phyloP scores from a whole-genome alignment of 53 echinoderm and acorn worm species.

The Stichopus horrens region DNA sequence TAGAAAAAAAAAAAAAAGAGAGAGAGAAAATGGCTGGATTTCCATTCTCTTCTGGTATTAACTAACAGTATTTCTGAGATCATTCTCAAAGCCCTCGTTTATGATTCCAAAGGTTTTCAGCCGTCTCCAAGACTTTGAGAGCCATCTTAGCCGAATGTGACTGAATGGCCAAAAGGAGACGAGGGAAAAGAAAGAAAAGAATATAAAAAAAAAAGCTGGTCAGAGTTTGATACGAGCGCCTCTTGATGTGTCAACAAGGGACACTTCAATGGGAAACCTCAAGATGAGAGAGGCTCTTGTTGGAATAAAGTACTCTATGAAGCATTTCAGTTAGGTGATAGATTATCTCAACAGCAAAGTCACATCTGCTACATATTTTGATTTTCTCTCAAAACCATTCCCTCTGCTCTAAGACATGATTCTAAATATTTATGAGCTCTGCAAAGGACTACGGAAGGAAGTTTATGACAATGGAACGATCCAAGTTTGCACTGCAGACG shows the following conservation, averaged over 20 bases:
- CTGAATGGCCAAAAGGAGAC: slow-evolving; percentile 30
- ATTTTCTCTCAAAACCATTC: neutral
- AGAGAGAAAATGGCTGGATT: too few species aligned
- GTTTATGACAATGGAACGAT: too few species aligned
- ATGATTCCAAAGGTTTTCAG: neutral
- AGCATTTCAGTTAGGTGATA: slow-evolving; percentile 21
- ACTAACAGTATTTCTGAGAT: neutral
- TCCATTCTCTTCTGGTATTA: neutral
- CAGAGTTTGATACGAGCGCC: slow-evolving; percentile 25
- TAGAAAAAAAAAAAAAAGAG: too few species aligned
- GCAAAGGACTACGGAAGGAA: neutral
- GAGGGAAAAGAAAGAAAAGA: neutral
- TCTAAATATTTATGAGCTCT: slow-evolving; percentile 39
- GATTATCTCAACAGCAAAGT: slow-evolving; percentile 25
- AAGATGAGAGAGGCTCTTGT: slow-evolving; percentile 21
- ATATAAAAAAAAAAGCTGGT: neutral
- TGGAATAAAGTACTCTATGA: neutral
- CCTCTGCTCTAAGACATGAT: neutral
- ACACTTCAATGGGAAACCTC: slow-evolving; percentile 26
- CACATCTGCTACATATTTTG: slow-evolving; percentile 42
- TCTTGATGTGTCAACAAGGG: slow-evolving; percentile 44
- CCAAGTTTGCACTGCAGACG: too few species aligned
- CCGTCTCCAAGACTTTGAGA: neutral
- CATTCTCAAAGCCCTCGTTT: neutral
- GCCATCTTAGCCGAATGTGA: slow-evolving; percentile 12